Percentiles rank a stretch among this genome's conserved stretches.
These are phyloP conservation scores for Pangasianodon hypophthalmus DNA, from an alignment of 2,113 vertebrate genomes.

Conservation along the genomic window DNA sequence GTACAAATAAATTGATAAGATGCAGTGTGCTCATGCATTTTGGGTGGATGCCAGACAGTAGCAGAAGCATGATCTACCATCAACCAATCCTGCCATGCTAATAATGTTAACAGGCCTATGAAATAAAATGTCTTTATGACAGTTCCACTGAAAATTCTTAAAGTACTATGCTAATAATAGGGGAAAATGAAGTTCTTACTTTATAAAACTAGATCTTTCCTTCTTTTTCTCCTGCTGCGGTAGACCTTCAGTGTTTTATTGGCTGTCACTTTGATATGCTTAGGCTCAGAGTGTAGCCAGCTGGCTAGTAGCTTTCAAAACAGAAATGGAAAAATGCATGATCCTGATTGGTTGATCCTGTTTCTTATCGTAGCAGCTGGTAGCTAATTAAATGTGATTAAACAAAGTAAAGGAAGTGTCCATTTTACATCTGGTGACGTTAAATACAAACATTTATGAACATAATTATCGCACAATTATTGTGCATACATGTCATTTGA, in stretches of 20 bases:
- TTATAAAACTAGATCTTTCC: not conserved
- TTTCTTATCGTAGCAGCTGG: not conserved
- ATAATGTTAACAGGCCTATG: not conserved
- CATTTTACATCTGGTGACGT: not conserved
- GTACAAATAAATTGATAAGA: not conserved
- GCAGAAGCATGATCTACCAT: not conserved
- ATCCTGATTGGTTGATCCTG: not conserved
- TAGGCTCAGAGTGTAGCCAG: not conserved
- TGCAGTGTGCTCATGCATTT: not conserved
- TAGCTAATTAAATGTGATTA: not conserved
- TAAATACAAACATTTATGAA: not conserved
- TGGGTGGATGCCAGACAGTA: not conserved
- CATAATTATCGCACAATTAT: not conserved
- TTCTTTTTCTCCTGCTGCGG: not conserved
- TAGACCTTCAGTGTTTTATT: not conserved
- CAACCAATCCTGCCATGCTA: not conserved
- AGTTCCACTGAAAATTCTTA: not conserved
- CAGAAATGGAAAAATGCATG: not conserved
- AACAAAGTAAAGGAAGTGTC: not conserved
- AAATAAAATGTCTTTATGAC: not conserved
- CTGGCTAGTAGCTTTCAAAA: not conserved
- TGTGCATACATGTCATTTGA: not conserved
- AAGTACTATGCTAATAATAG: not conserved
- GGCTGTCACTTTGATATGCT: not conserved
- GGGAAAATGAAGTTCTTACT: not conserved